These are phyloP conservation scores for Somateria mollissima DNA, from an alignment of 2,797 vertebrate genomes.

Conservation along the genomic window DNA sequence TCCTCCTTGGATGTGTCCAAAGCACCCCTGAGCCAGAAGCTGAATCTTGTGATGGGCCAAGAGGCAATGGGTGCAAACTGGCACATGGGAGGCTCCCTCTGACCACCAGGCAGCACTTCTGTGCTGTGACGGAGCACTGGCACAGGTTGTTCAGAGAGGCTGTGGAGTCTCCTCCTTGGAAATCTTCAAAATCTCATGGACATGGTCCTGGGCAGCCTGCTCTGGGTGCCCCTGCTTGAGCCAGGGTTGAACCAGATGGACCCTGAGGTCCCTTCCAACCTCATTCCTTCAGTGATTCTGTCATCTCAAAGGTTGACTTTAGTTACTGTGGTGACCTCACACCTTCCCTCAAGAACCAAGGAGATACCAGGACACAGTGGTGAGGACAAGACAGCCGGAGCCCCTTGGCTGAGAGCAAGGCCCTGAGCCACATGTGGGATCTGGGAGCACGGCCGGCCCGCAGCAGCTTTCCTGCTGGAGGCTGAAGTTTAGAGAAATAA, in stretches of 20 bases:
- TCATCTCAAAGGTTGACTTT: background rate
- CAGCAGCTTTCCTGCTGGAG: background rate
- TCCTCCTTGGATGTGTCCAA: rapidly evolving
- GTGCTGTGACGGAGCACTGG: background rate
- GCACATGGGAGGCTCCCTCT: background rate
- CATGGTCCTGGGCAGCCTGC: background rate
- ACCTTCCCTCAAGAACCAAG: background rate
- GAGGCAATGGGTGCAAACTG: background rate
- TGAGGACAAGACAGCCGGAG: background rate
- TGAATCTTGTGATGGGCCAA: background rate
- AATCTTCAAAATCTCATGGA: background rate
- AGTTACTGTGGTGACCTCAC: background rate
- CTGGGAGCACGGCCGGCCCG: background rate
- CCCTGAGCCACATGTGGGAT: background rate
- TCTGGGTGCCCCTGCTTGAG: background rate
- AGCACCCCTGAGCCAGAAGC: background rate
- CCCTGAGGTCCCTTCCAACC: background rate
- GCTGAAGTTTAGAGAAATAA: constrained; percentile 4
- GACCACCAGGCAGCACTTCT: background rate
- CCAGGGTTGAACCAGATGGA: background rate
- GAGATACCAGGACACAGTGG: background rate
- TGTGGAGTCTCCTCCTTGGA: background rate
- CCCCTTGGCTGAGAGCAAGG: rapidly evolving
- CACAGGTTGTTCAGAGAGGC: background rate
- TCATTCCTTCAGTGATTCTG: background rate